Conservation (phyloP, 2,888 invertebrate species). For the Leptinotarsa haldemani region DNA sequence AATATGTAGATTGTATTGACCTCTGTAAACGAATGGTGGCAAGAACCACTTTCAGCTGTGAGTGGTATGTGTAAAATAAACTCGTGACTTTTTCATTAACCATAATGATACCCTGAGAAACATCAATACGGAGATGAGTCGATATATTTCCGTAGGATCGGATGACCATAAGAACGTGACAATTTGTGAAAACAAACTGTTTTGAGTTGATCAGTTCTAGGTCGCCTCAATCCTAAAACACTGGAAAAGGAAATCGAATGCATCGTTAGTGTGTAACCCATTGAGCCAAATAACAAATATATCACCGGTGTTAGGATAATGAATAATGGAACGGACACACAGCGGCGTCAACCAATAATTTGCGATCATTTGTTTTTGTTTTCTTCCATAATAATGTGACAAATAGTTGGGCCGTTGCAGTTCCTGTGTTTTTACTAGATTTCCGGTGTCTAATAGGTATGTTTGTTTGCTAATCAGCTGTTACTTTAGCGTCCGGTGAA, state of each 20-base stretch:
- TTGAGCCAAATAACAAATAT: slow-evolving; percentile 12
- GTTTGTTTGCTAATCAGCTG: slow-evolving; percentile 47
- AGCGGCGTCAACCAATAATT: slow-evolving; percentile 39
- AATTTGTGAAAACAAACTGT: not conserved
- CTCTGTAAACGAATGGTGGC: slow-evolving; percentile 23
- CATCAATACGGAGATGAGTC: slow-evolving; percentile 9
- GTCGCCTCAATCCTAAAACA: not conserved
- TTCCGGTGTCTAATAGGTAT: slow-evolving; percentile 48
- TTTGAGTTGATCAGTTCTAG: no score
- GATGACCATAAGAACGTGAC: no score
- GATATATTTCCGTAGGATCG: no score
- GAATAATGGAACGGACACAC: slow-evolving; percentile 34
- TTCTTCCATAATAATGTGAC: slow-evolving; percentile 39
- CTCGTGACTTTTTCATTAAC: slow-evolving; percentile 23
- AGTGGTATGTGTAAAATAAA: slow-evolving; percentile 18
- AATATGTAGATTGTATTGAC: slow-evolving; percentile 34
- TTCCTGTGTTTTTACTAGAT: slow-evolving; percentile 38
- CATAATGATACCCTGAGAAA: slow-evolving; percentile 15
- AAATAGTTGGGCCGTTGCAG: slow-evolving; percentile 31
- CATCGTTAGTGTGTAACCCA: not conserved
- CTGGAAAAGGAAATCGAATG: not conserved
- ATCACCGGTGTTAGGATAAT: slow-evolving; percentile 26
- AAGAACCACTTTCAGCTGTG: slow-evolving; percentile 16
- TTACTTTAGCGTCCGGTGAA: slow-evolving; percentile 37
- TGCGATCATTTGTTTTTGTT: slow-evolving; percentile 39